Conservation (phyloP, 2,113 vertebrate species). For the Melospiza melodia region DNA sequence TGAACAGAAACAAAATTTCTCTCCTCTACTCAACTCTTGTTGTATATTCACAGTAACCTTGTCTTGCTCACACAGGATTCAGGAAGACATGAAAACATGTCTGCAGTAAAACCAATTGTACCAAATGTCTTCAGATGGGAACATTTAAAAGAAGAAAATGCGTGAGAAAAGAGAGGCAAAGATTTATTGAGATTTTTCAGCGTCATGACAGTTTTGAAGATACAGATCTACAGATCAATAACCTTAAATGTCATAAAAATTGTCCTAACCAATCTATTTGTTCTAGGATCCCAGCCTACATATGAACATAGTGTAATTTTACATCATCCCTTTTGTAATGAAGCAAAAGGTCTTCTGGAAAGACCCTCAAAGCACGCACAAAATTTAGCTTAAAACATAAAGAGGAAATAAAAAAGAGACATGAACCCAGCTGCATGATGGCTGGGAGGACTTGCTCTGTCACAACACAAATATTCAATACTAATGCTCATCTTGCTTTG, state of each 20-base stretch:
- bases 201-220: background rate
- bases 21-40: background rate
- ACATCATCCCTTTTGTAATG: background rate
- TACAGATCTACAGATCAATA: background rate
- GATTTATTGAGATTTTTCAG: background rate
- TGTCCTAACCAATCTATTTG: background rate
- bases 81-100: background rate
- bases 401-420: background rate
- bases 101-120: background rate
- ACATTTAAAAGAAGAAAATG: background rate
- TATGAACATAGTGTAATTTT: background rate
- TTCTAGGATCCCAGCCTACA: background rate
- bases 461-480: background rate
- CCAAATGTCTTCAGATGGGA: background rate
- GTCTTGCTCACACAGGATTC: background rate
- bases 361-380: background rate
- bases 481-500: background rate
- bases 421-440: fast-evolving
- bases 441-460: background rate
- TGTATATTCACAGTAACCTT: background rate
- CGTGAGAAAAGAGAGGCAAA: background rate
- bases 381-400: background rate
- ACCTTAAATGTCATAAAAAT: background rate
- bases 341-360: background rate
- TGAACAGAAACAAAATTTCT: background rate